A percentile compares a stretch with the other conserved stretches of the same genome.
phyloP scores from a whole-genome alignment of 2,113 vertebrate genomes.

The Arvicanthis niloticus region DNA sequence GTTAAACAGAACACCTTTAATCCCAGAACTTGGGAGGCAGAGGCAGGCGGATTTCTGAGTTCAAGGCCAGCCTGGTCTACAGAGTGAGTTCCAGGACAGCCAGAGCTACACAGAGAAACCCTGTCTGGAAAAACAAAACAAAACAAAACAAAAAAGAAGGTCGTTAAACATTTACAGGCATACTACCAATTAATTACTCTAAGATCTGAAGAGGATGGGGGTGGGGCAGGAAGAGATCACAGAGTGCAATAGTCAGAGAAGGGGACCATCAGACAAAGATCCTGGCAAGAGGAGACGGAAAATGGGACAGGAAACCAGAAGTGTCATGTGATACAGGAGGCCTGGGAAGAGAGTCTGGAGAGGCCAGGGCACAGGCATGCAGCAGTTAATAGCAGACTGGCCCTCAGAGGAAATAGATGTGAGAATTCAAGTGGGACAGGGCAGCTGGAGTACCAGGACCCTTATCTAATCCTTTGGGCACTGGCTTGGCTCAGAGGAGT shows the following conservation, averaged over 20 bases:
- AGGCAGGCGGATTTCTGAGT: no score
- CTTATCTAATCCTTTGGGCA: no score
- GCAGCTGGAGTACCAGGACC: rapidly evolving
- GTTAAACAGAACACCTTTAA: background rate
- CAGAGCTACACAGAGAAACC: no score
- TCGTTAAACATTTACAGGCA: background rate
- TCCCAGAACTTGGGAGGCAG: no score
- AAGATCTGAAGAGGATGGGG: background rate
- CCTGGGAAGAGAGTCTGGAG: background rate
- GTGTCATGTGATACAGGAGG: background rate
- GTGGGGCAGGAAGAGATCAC: background rate
- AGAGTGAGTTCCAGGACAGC: no score
- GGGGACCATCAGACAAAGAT: background rate
- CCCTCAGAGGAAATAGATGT: background rate
- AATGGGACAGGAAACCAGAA: background rate
- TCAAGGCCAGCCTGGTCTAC: no score
- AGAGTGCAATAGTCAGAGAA: background rate
- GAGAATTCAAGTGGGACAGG: background rate
- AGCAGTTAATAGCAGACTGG: background rate
- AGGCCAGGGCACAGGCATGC: background rate
- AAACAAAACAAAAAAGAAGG: background rate
- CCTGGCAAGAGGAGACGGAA: rapidly evolving
- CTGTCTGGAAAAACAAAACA: no score
- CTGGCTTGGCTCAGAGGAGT: rapidly evolving
- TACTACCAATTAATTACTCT: background rate